A percentile compares a stretch with the other conserved stretches of the same genome.
Evolutionary conservation across 2,113 vertebrate genomes (phyloP).

Genomic region (Pavo muticus): DNA sequence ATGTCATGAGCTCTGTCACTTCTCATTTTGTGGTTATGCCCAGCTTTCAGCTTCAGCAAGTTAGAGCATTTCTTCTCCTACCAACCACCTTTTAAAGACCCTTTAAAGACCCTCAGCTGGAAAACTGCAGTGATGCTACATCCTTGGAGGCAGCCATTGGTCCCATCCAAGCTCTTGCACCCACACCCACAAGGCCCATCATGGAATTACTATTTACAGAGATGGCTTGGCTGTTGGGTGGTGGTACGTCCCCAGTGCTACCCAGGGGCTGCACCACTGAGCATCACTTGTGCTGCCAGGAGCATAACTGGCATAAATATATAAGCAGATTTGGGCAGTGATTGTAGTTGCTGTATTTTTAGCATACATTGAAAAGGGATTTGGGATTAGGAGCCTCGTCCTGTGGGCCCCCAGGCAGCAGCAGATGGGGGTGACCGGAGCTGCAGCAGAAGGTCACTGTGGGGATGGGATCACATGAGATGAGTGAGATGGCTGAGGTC

Average conservation of each 20-base stretch:
- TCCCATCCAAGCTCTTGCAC: not conserved
- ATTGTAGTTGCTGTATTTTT: not conserved
- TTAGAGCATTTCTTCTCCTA: not conserved
- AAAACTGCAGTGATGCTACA: not conserved
- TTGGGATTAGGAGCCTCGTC: conserved; percentile 35
- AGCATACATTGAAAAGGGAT: not conserved
- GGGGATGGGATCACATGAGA: rapidly evolving
- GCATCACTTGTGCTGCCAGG: not conserved
- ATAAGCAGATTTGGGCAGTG: not conserved
- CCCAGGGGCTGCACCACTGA: not conserved
- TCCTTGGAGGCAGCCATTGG: not conserved
- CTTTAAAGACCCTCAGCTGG: too few species aligned
- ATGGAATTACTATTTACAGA: not conserved
- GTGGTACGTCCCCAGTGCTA: not conserved
- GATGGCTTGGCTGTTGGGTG: not conserved
- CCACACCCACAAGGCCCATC: not conserved
- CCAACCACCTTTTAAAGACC: too few species aligned
- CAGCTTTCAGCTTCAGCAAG: not conserved
- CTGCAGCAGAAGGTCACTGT: rapidly evolving
- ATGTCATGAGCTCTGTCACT: not conserved
- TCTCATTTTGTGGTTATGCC: not conserved
- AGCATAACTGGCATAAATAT: not conserved
- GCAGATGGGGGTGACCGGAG: not conserved
- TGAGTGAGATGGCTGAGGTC: not conserved
- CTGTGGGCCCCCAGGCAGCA: rapidly evolving